phyloP scores from a whole-genome alignment of 2,888 invertebrate genomes.

The Cheiracanthium punctorium region DNA sequence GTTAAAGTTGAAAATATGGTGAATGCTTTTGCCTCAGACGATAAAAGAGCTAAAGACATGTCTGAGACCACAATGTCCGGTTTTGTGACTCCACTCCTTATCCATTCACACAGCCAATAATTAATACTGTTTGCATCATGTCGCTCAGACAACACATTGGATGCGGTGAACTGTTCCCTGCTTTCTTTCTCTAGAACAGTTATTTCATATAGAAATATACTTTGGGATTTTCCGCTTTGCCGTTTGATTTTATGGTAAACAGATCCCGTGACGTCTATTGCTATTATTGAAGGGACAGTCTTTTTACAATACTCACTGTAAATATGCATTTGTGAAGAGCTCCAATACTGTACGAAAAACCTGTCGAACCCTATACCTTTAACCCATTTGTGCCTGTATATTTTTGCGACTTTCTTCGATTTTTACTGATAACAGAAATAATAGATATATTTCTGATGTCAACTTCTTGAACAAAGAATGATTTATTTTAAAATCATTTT shows the following conservation, averaged over 20 bases:
- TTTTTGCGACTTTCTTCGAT: too few relatives aligned
- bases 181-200: not conserved
- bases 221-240: not conserved
- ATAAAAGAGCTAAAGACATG: too few relatives aligned
- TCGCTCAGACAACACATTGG: not conserved
- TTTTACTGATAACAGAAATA: too few relatives aligned
- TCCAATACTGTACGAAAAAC: not conserved
- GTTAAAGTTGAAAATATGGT: too few relatives aligned
- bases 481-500: too few relatives aligned
- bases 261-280: not conserved
- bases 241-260: not conserved
- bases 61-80: not conserved
- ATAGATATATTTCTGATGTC: too few relatives aligned
- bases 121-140: slow-evolving; percentile 2
- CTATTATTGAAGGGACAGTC: not conserved
- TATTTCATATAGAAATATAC: slow-evolving; percentile 1
- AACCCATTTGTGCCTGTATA: too few relatives aligned
- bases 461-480: too few relatives aligned
- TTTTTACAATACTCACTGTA: not conserved
- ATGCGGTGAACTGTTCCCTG: not conserved
- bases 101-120: not conserved
- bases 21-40: not conserved
- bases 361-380: not conserved
- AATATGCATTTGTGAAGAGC: not conserved
- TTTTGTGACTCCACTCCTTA: not conserved